Base-by-base conservation (phyloP, 2,888 invertebrate species). In the Aspidiotus destructor region DNA sequence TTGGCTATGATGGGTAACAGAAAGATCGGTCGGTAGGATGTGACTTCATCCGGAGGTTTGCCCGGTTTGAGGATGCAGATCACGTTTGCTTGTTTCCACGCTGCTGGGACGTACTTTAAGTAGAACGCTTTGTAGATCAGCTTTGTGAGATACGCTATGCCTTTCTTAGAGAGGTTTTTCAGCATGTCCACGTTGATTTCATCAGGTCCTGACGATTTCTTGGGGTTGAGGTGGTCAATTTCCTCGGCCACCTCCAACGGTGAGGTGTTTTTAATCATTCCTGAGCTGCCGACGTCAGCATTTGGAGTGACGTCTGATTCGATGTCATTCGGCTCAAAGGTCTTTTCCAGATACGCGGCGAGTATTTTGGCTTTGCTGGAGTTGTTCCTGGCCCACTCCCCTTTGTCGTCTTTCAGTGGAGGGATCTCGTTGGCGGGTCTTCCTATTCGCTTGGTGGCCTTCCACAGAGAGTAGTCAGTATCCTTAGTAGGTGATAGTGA, bases 391-490 rank as follows among this genome's bases (percentile, higher is more conserved):
- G 48, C 62, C 62, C 62, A 48, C 44, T 16, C 9, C 15, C 62
- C 62, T 62, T 7, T 17, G 16, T 48, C 62, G 13, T 44, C 48
- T 41, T 48, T 62, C 48, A 44, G 17, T 2, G 48, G 48, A 6
- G 10, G 61, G 61, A 42, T 42, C 44, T 15, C 42, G 17, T 17
- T 41, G 48, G 17, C 44, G 17, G 9, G 41, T 62, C 13, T 44
- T 10, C 48, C 48, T 8, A 44, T 9, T 5, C 3, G 15, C 41
- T 17, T 62, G 52, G 62, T 62, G 11, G 62, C 62, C 52, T 62
- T 62, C 62, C 48, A 62, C 5, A 62, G 52, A 10, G 62, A 7
- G 11, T 62, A 62, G 44, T 62, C 62, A 44, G 15, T 7, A 60
- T 28, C 28, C 10, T 60, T 60, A 10, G 55, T 16, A n/a, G 55